A percentile compares a stretch with the other conserved stretches of the same genome.
phyloP scores from a whole-genome alignment of 1,140 invertebrate genomes.

The Calliopsis andreniformis region DNA sequence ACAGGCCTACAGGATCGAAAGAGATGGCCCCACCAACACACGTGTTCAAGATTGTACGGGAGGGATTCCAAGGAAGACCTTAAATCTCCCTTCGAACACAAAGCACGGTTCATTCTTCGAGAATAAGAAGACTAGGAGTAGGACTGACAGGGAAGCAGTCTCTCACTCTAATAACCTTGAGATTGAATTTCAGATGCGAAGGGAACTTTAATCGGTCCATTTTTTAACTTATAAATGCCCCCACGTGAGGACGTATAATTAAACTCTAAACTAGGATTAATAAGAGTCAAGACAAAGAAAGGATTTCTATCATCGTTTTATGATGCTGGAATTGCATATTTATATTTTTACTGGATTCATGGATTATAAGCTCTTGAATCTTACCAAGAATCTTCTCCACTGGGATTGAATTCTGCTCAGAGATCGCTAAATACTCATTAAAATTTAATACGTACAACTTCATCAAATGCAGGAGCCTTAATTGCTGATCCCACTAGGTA shows the following conservation, averaged over 20 bases:
- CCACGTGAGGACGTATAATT: too few species aligned
- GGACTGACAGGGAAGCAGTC: conserved; percentile 13
- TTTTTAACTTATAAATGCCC: too few species aligned
- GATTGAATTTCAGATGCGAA: neutral
- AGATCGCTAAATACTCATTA: neutral
- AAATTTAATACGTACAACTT: neutral
- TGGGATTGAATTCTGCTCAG: too few species aligned
- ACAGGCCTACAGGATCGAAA: conserved; percentile 8
- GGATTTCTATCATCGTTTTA: too few species aligned
- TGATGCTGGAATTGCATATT: too few species aligned
- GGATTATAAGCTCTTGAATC: too few species aligned
- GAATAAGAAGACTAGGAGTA: conserved; percentile 47
- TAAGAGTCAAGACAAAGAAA: too few species aligned
- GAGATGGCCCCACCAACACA: conserved; percentile 35
- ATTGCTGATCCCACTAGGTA: neutral
- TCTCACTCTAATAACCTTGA: conserved; percentile 47
- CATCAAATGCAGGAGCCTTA: neutral
- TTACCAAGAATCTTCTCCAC: too few species aligned
- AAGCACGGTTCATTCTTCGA: conserved; percentile 46
- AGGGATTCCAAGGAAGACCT: conserved; percentile 36
- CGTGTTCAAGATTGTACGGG: neutral
- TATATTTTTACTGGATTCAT: too few species aligned
- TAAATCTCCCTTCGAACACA: conserved; percentile 58
- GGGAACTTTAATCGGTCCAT: neutral
- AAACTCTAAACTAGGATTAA: too few species aligned